Base-by-base conservation (phyloP, 2,113 vertebrate genomes). In the Poicephalus meyeri region DNA sequence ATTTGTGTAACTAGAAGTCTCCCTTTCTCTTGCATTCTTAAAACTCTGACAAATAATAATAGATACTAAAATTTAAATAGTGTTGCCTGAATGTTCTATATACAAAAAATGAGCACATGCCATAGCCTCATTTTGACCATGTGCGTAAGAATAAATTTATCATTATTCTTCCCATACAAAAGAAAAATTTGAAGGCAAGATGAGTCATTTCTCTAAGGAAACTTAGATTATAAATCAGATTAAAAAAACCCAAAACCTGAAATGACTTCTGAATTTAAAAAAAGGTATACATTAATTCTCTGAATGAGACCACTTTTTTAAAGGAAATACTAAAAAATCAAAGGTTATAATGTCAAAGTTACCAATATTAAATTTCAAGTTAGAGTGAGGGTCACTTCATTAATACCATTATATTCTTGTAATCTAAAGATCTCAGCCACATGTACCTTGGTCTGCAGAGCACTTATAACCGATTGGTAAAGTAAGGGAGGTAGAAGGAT, bases 391-490 rank as follows among this genome's bases (percentile, higher is more conserved):
- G 58, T 85, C 35, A 86, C 41, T 96, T 94, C 56, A 92, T 89
- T 92, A 95, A 94, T 31, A 49, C 10, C 39, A 0, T 6, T 55
- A 8, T 70, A 88, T 53, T 74, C 3, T 80, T 86, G 20, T 52
- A 70, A 50, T 19, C 0, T 17, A 42, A 80, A 23, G 4, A 10
- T 77, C 16, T 69, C 41, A 69, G 6, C 11, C 53, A 13, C 31
- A 12, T n/a, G 14, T 47, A 87, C 16, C 19, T 29, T 39, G 6
- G 42, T 78, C 65, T 91, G 55, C 42, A 68, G 61, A 89, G 35
- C 21, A 50, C 65, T 74, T 81, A 44, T 0, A 69, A 19, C 2
- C 0, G 0, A 70, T 29, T 1, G 0, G 68, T 86, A 50, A 63
- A 80, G 25, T 20, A 26, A 60, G 61, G 46, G 58, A 47, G 63